Evolutionary conservation across 2,113 vertebrate genomes (phyloP).

Genomic region (Oryzias javanicus): DNA sequence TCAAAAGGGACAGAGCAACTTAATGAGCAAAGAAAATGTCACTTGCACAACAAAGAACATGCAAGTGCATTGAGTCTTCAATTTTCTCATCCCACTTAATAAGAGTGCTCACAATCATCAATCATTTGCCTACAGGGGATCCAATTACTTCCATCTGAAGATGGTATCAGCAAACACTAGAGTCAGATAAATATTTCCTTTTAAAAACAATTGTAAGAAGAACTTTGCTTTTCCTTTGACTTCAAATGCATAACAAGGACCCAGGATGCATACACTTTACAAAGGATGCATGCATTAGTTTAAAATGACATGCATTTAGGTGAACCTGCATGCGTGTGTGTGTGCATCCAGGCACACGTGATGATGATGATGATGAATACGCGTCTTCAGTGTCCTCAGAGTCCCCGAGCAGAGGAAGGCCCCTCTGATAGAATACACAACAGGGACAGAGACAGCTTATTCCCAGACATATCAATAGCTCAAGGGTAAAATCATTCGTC

Average conservation of each 20-base stretch:
- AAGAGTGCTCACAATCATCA: constrained; percentile 90
- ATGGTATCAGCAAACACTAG: constrained; percentile 88
- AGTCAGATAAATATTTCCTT: constrained; percentile 88
- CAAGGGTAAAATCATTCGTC: constrained; percentile 84
- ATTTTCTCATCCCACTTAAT: constrained; percentile 87
- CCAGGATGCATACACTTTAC: no score
- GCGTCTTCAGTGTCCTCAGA: constrained; percentile 61
- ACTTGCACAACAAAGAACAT: constrained; percentile 33
- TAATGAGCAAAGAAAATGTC: constrained; percentile 58
- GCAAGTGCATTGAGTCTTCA: constrained; percentile 59
- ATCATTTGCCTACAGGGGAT: constrained; percentile 83
- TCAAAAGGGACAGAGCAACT: constrained; percentile 40
- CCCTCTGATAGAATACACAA: constrained; percentile 76
- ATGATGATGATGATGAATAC: constrained; percentile 69
- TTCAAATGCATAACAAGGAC: background rate
- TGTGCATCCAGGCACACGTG: constrained; percentile 40
- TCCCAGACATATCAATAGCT: constrained; percentile 80
- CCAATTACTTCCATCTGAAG: constrained; percentile 94
- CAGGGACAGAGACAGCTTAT: constrained; percentile 77
- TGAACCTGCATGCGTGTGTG: constrained; percentile 26
- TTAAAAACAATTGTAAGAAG: constrained; percentile 87
- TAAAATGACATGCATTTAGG: constrained; percentile 4
- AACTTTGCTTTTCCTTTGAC: constrained; percentile 85
- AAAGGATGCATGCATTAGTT: constrained; percentile 14
- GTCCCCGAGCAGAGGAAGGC: constrained; percentile 76